phyloP scores from a whole-genome alignment of 2,113 vertebrate genomes.

The Lontra canadensis region DNA sequence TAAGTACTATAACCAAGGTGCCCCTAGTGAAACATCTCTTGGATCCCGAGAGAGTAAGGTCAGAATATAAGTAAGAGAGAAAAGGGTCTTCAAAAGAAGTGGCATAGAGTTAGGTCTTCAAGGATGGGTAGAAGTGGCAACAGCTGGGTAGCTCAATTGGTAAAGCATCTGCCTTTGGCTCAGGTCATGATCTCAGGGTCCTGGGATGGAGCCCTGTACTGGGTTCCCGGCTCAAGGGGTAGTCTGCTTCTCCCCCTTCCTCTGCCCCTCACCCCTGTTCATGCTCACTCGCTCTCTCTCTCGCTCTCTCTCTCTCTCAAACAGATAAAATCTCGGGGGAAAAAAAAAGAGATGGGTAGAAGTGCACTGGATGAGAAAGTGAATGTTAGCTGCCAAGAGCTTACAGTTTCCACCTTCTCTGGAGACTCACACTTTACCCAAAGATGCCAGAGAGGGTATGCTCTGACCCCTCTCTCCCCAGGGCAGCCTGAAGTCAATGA shows the following conservation, averaged over 20 bases:
- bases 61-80: background rate
- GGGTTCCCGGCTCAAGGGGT: background rate
- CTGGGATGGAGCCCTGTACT: background rate
- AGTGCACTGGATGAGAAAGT: background rate
- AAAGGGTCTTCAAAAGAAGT: fast-evolving
- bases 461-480: background rate
- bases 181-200: background rate
- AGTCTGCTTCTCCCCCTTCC: background rate
- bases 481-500: background rate
- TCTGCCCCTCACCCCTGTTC: background rate
- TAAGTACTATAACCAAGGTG: background rate
- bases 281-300: background rate
- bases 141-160: background rate
- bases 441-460: background rate
- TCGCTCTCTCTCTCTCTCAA: background rate
- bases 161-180: background rate
- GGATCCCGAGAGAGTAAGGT: background rate
- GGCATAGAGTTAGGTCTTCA: background rate
- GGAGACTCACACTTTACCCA: background rate
- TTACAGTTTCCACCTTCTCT: background rate
- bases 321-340: background rate
- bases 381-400: background rate
- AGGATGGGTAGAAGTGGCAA: background rate
- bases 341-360: background rate
- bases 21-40: background rate